Evolutionary conservation across 2,888 invertebrate genomes (phyloP).

Genomic region (Tipula unca): DNA sequence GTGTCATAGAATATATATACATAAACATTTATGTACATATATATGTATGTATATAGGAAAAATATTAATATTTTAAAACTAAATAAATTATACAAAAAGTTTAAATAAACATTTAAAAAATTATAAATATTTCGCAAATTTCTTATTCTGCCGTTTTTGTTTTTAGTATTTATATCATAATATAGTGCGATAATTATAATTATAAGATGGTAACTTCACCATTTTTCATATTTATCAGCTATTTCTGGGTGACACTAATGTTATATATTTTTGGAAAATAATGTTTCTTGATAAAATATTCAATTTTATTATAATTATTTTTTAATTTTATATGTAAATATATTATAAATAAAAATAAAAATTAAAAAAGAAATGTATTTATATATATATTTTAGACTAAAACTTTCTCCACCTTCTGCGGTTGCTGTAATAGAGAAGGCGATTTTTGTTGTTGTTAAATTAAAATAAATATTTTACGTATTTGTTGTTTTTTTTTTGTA

Average conservation of each 20-base stretch:
- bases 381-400: not conserved
- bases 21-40: not conserved
- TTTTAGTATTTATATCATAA: not conserved
- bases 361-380: not conserved
- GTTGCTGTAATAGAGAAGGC: slow-evolving; percentile 78
- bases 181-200: not conserved
- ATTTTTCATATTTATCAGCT: not conserved
- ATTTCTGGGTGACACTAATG: not conserved
- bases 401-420: slow-evolving; percentile 58
- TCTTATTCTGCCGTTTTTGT: not conserved
- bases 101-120: not conserved
- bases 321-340: not conserved
- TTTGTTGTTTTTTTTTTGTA: not conserved
- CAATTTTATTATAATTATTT: not conserved
- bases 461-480: slow-evolving; percentile 9
- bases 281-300: not conserved
- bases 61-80: not conserved
- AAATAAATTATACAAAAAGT: not conserved
- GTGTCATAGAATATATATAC: not conserved
- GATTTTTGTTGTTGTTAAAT: slow-evolving; percentile 44
- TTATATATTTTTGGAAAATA: not conserved
- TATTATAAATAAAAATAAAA: not conserved
- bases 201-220: not conserved
- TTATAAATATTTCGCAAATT: not conserved
- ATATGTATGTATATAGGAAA: not conserved